Percentiles rank a stretch among this genome's conserved stretches.
phyloP scores from a whole-genome alignment of 2,888 invertebrate genomes.

The Clitarchus hookeri region DNA sequence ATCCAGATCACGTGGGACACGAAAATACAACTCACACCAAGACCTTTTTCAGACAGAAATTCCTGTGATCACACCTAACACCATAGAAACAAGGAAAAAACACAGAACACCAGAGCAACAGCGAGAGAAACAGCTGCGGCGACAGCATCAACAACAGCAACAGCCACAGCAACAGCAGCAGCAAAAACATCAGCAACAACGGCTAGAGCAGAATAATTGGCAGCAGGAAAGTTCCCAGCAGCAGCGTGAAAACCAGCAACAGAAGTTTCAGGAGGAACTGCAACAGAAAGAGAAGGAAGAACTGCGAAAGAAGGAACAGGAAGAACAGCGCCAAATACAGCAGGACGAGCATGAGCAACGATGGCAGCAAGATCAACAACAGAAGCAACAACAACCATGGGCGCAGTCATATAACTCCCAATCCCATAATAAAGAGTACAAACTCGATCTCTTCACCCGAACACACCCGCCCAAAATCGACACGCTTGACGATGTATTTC shows the following conservation, averaged over 20 bases:
- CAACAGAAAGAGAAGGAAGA: background rate
- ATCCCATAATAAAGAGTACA: background rate
- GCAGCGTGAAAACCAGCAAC: background rate
- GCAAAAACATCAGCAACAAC: slow-evolving; percentile 5
- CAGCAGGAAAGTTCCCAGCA: background rate
- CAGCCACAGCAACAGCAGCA: background rate
- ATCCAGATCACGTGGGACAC: background rate
- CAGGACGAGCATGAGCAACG: background rate
- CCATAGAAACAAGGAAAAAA: background rate
- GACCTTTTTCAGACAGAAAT: background rate
- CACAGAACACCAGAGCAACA: background rate
- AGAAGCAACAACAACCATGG: background rate
- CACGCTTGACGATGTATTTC: background rate
- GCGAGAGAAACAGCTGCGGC: background rate
- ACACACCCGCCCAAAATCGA: background rate
- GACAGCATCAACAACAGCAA: background rate
- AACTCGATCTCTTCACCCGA: background rate
- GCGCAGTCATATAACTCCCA: background rate
- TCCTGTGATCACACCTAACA: background rate
- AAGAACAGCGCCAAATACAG: background rate
- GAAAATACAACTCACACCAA: background rate
- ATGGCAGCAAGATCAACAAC: background rate
- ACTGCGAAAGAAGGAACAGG: background rate
- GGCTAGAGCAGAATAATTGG: background rate
- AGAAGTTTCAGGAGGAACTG: background rate